phyloP scores from a whole-genome alignment of 92 coral and sea anemone species.

The Zoanthus gigantus region DNA sequence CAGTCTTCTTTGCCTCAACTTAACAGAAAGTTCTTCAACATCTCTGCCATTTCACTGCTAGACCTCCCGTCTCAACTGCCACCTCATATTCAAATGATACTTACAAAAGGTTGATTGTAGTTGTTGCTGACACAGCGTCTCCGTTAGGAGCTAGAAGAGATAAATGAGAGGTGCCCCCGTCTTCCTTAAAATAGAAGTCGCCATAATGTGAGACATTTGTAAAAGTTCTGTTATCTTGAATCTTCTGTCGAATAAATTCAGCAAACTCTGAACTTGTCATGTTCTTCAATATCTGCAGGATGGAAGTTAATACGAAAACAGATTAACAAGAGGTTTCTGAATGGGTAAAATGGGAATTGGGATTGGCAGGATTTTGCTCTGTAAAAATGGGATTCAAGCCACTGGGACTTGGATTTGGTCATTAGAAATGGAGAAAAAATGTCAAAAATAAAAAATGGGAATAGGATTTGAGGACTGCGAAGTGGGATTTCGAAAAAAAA shows the following conservation, averaged over 20 bases:
- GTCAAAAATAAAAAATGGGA: too few relatives aligned
- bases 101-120: conserved; percentile 73
- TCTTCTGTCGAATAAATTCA: conserved; percentile 75
- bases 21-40: too few relatives aligned
- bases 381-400: too few relatives aligned
- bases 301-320: neutral
- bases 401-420: too few relatives aligned
- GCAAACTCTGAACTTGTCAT: conserved; percentile 80
- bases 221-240: conserved; percentile 74
- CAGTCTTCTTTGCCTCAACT: too few relatives aligned
- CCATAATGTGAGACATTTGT: conserved; percentile 79
- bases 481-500: too few relatives aligned
- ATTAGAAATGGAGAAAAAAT: too few relatives aligned
- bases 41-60: too few relatives aligned
- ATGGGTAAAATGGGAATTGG: too few relatives aligned
- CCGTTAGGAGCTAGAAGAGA: conserved; percentile 91
- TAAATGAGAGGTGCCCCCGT: conserved; percentile 89
- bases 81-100: conserved; percentile 11
- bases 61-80: neutral
- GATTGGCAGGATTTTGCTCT: too few relatives aligned
- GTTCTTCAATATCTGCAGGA: conserved; percentile 65
- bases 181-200: conserved; percentile 65
- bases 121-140: conserved; percentile 91
- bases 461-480: too few relatives aligned
- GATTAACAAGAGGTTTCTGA: neutral